Conservation (phyloP, 2,113 vertebrate genomes). For the Nothoprocta pentlandii region DNA sequence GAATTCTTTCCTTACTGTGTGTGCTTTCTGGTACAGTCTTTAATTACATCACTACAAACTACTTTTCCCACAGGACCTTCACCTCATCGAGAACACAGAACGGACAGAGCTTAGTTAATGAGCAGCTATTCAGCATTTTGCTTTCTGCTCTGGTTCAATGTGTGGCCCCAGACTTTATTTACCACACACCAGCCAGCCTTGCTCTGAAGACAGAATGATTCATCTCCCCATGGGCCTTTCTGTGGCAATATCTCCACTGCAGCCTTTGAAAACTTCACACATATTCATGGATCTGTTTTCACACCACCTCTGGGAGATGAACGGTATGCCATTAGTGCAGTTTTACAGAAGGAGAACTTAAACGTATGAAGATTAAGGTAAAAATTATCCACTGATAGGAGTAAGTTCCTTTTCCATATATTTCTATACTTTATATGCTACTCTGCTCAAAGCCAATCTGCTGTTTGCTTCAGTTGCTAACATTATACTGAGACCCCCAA, state of each 20-base stretch:
- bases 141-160: conserved; percentile 36
- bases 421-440: not conserved
- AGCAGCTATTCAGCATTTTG: conserved; percentile 39
- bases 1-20: not conserved
- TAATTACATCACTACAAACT: conserved; percentile 57
- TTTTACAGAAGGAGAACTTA: not conserved
- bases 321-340: not conserved
- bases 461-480: not conserved
- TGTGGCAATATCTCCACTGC: conserved; percentile 11
- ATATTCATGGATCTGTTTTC: not conserved
- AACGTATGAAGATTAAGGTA: not conserved
- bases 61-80: conserved; percentile 23
- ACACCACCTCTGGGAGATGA: not conserved
- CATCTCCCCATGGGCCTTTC: not conserved
- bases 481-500: not conserved
- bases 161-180: conserved; percentile 41
- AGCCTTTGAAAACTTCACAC: not conserved
- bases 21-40: not conserved
- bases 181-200: not conserved
- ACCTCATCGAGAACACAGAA: not conserved
- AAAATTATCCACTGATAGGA: not conserved
- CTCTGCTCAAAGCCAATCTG: not conserved
- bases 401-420: not conserved
- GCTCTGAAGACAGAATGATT: conserved; percentile 36
- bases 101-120: conserved; percentile 46